Conservation (phyloP, 2,113 vertebrate species). For the Falco punctatus region DNA sequence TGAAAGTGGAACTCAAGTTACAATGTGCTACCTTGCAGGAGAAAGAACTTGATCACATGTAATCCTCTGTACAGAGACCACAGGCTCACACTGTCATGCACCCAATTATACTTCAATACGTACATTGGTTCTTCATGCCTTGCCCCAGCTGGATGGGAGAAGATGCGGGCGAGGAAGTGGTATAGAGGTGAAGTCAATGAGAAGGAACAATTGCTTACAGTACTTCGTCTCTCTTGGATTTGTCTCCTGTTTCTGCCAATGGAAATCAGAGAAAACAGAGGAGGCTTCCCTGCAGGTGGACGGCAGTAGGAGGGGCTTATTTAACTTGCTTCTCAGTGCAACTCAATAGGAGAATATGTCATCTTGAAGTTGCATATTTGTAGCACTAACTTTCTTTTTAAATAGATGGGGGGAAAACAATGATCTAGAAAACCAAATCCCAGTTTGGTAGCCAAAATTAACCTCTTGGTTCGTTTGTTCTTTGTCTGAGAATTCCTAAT, state of each 20-base stretch:
- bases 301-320: constrained; percentile 74
- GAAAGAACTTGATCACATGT: constrained; percentile 70
- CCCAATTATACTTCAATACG: constrained; percentile 70
- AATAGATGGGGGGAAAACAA: constrained; percentile 75
- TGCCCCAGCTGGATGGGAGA: constrained; percentile 78
- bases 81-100: constrained; percentile 75
- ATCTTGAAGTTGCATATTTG: constrained; percentile 80
- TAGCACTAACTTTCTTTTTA: constrained; percentile 84
- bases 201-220: constrained; percentile 65
- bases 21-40: constrained; percentile 71
- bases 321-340: constrained; percentile 79
- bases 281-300: constrained; percentile 70
- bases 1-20: constrained; percentile 72
- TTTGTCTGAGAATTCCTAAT: constrained; percentile 79
- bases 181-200: constrained; percentile 64
- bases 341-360: constrained; percentile 69
- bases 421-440: constrained; percentile 87
- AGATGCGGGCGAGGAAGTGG: constrained; percentile 62
- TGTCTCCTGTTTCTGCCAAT: constrained; percentile 68
- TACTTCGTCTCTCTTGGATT: constrained; percentile 63
- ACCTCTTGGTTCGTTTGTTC: constrained; percentile 79
- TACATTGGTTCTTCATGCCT: constrained; percentile 77
- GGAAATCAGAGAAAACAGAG: constrained; percentile 69
- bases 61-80: constrained; percentile 77
- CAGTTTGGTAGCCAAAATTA: constrained; percentile 85